Base-by-base conservation (phyloP, 2,888 invertebrate species). In the Agrilus biguttatus region DNA sequence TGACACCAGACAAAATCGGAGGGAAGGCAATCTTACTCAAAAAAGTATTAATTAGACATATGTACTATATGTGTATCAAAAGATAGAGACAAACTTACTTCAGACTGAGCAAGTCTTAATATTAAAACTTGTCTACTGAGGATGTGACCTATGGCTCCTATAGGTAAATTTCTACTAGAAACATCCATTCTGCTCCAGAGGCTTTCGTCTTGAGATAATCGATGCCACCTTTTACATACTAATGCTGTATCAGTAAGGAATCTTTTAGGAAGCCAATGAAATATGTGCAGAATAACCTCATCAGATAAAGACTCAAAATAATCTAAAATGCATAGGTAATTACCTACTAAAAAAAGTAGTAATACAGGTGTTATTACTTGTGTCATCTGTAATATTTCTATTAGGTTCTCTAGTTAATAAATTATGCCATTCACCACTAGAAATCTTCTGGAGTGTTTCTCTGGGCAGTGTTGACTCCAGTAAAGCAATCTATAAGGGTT, bases 161-260 rank as follows among this genome's bases (percentile, higher is more conserved):
- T 69, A 13, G 72, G 66, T 8, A 93, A 58, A 0, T 77, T 74
- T 52, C 78, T 78, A 46, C 78, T 75, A 8, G 85, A 81, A 14
- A 90, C 67, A 61, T 93, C 91, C 48, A 92, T 64, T 14, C 89
- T 72, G 36, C 80, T 78, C 93, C 93, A 93, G 0, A 93, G 64
- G 0, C 81, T 80, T 56, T 90, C 90, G 61, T 93, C 91, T 41
- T 79, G 78, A 3, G 81, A 78, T 47, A 92, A 72, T 50, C 81
- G 68, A 58, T 80, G 75, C 77, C 91, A 91, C 51, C 88, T 75
- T 59, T 77, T 77, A 62, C 84, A 85, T 36, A 86, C 83, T 53
- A 78, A 67, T 50, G 83, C 77, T 51, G 83, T 80, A 46, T 78
- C 74, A 0, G 76, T 72, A n/a, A 89, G 67, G 1, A 77, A 71